Evolutionary conservation across 1,140 invertebrate species (phyloP).

Genomic region (Panulirus ornatus): DNA sequence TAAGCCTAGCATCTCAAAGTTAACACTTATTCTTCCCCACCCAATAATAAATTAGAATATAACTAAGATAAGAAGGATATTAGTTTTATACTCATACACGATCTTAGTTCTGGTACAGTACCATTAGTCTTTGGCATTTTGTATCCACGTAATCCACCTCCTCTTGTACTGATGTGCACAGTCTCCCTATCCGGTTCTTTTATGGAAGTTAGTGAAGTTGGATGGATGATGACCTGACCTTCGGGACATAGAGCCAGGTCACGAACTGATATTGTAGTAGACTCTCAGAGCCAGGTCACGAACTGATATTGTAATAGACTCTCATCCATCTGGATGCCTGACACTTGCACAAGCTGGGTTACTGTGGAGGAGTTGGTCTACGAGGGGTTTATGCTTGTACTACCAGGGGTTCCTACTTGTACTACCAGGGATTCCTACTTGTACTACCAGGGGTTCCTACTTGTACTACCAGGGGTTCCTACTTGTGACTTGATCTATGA

Average conservation of each 20-base stretch:
- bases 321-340: slow-evolving; percentile 1
- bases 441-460: too few relatives aligned
- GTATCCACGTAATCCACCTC: neutral
- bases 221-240: too few relatives aligned
- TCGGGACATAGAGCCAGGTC: neutral
- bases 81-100: too few relatives aligned
- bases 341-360: neutral
- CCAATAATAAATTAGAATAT: too few relatives aligned
- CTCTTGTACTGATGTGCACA: neutral
- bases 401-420: too few relatives aligned
- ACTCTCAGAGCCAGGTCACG: slow-evolving; percentile 1
- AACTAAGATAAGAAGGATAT: too few relatives aligned
- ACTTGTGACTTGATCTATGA: too few relatives aligned
- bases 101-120: neutral
- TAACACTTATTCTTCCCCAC: too few relatives aligned
- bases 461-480: too few relatives aligned
- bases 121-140: neutral
- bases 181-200: too few relatives aligned
- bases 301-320: neutral
- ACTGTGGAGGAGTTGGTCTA: slow-evolving; percentile 10
- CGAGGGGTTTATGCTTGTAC: slow-evolving; percentile 16
- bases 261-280: neutral
- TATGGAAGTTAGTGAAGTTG: neutral
- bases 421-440: too few relatives aligned
- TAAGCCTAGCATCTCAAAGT: too few relatives aligned